A percentile compares a stretch with the other conserved stretches of the same genome.
These are phyloP conservation scores for Auanema freiburgensis DNA, from an alignment of 2,888 invertebrate genomes.

Conservation along the genomic window DNA sequence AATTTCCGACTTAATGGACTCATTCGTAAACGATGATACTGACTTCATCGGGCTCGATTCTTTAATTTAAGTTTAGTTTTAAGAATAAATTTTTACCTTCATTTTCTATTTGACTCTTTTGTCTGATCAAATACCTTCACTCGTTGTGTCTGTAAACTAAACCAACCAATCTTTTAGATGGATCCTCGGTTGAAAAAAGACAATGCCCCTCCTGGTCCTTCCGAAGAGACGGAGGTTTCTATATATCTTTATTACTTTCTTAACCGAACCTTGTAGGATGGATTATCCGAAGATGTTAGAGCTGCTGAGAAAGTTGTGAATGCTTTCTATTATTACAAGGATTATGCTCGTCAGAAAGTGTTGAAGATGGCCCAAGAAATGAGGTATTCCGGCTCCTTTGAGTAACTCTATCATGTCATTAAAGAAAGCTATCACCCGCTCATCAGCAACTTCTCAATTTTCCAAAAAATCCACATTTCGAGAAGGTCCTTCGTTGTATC, in stretches of 20 bases:
- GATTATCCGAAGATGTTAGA: constrained; percentile 28
- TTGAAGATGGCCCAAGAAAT: constrained; percentile 25
- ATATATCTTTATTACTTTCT: neutral
- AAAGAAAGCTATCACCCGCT: constrained; percentile 35
- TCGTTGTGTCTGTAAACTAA: neutral
- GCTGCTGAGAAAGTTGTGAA: constrained; percentile 51
- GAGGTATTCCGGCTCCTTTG: too few species aligned
- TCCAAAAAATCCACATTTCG: constrained; percentile 27
- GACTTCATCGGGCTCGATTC: too few species aligned
- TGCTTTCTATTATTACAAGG: constrained; percentile 50
- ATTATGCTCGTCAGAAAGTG: constrained; percentile 36
- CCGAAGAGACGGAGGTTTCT: neutral
- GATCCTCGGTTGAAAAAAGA: neutral
- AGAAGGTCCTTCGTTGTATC: constrained; percentile 21
- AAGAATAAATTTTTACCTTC: too few species aligned
- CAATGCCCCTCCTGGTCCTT: neutral
- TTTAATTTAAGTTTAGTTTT: too few species aligned
- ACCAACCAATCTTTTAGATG: neutral
- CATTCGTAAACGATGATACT: too few species aligned
- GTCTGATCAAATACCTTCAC: too few species aligned
- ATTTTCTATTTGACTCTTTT: too few species aligned
- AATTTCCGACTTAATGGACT: too few species aligned
- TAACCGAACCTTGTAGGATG: neutral
- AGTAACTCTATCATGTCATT: too few species aligned
- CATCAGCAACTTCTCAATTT: constrained; percentile 34